Evolutionary conservation across 2,797 vertebrate genomes (phyloP).

Genomic region (Urophycis tenuis): DNA sequence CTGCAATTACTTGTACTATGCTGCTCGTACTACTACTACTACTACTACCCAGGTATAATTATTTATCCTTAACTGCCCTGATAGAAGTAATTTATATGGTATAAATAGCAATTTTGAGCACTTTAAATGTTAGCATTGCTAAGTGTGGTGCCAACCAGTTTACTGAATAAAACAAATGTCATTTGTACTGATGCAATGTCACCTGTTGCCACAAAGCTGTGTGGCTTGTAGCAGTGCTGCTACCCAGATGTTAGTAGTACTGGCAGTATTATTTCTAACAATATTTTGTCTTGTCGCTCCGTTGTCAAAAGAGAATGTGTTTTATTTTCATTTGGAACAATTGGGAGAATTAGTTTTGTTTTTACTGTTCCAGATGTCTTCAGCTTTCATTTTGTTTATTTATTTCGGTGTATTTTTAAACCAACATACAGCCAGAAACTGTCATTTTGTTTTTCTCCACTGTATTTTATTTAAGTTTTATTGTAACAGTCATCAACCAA

Average conservation of each 20-base stretch:
- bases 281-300: neutral
- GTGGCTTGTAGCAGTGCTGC: neutral
- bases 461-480: constrained; percentile 4
- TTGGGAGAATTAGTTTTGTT: neutral
- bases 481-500: constrained; percentile 8
- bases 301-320: constrained; percentile 1
- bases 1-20: neutral
- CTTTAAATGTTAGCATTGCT: neutral
- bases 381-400: constrained; percentile 17
- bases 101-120: neutral
- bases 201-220: neutral
- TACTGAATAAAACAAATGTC: neutral
- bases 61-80: too few relatives aligned
- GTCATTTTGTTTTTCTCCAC: neutral
- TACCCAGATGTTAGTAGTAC: constrained; percentile 1
- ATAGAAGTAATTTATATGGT: too few relatives aligned
- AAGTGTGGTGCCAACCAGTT: neutral
- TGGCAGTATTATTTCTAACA: neutral
- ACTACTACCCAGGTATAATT: too few relatives aligned
- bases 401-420: constrained; percentile 26
- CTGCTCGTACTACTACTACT: neutral
- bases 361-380: constrained; percentile 6
- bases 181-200: neutral
- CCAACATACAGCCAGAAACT: constrained; percentile 12
- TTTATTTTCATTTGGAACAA: constrained; percentile 3